Percentiles rank a stretch among this genome's conserved stretches.
These are phyloP conservation scores for Emydocephalus ijimae DNA, from an alignment of 2,113 vertebrate species.

Conservation along the genomic window DNA sequence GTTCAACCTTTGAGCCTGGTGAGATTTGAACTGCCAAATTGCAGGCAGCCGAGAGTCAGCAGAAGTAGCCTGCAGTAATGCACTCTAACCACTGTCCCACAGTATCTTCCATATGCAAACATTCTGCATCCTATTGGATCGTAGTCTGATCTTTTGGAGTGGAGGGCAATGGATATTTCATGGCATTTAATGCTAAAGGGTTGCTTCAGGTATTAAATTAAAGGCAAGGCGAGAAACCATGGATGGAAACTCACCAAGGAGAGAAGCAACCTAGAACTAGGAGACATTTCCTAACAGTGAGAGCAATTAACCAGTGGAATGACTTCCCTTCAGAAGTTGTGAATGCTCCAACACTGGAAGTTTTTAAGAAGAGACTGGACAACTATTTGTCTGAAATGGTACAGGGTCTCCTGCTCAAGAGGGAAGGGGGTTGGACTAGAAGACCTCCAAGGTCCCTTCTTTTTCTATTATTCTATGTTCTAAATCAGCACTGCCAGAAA, in stretches of 20 bases:
- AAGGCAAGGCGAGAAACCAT: background rate
- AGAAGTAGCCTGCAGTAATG: too few species aligned
- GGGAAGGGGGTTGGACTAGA: background rate
- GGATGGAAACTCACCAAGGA: background rate
- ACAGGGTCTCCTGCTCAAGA: background rate
- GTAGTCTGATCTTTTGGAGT: background rate
- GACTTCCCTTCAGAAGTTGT: background rate
- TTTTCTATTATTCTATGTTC: background rate
- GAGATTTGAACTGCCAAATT: too few species aligned
- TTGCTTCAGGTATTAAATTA: background rate
- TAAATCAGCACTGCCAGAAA: background rate
- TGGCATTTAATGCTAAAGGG: background rate
- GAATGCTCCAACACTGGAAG: background rate
- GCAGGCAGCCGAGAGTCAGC: too few species aligned
- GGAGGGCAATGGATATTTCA: background rate
- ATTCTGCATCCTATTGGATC: background rate
- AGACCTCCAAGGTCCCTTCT: background rate
- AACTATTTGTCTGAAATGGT: background rate
- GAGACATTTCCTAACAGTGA: too few species aligned
- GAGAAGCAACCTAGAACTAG: background rate
- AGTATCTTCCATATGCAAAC: background rate
- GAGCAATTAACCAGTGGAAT: too few species aligned
- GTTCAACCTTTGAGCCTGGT: too few species aligned
- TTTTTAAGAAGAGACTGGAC: background rate
- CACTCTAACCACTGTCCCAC: too few species aligned